Evolutionary conservation across 2,113 vertebrate species (phyloP).

Genomic region (Hystrix brachyura): DNA sequence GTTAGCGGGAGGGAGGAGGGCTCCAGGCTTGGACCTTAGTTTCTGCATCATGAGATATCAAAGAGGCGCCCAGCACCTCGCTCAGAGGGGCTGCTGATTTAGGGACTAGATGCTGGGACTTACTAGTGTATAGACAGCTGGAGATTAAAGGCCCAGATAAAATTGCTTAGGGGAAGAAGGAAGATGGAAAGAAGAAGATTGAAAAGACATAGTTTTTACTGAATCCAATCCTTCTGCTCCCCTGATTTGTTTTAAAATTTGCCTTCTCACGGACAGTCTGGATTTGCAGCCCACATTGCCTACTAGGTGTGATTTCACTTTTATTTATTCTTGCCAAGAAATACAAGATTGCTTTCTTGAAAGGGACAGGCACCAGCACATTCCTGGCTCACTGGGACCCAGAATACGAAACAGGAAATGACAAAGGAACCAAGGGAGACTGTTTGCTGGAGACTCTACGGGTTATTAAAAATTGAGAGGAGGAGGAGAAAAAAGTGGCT

Average conservation of each 20-base stretch:
- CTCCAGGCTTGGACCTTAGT: neutral
- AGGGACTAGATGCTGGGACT: neutral
- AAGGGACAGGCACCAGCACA: conserved; percentile 1
- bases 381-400: neutral
- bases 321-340: conserved; percentile 46
- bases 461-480: conserved; percentile 77
- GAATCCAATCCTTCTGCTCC: neutral
- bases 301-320: neutral
- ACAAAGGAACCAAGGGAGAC: neutral
- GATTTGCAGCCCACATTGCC: neutral
- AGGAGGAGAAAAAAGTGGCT: conserved; percentile 21
- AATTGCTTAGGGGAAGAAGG: neutral
- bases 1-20: neutral
- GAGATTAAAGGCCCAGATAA: neutral
- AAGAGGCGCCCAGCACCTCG: neutral
- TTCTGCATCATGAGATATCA: neutral
- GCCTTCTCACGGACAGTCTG: neutral
- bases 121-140: neutral
- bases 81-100: neutral
- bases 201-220: neutral
- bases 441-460: conserved; percentile 36
- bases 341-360: conserved; percentile 33
- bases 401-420: conserved; percentile 44
- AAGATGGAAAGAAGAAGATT: neutral
- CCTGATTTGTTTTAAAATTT: neutral